phyloP scores from a whole-genome alignment of 2,113 vertebrate species.

The Cettia cetti region DNA sequence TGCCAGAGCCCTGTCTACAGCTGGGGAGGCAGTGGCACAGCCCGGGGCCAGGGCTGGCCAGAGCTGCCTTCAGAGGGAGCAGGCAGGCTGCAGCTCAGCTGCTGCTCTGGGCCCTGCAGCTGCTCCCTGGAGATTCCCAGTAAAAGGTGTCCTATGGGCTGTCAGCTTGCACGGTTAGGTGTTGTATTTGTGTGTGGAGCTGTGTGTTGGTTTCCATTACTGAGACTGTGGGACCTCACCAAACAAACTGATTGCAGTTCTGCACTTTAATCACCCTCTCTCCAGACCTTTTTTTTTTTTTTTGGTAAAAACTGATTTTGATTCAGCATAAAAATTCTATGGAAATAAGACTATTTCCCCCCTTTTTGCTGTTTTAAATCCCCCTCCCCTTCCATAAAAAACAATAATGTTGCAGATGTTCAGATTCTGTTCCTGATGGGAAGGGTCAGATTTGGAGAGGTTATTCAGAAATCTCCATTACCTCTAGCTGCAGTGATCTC shows the following conservation, averaged over 20 bases:
- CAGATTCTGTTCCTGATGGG: background rate
- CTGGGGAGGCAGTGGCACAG: background rate
- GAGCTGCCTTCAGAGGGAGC: background rate
- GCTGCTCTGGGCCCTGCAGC: background rate
- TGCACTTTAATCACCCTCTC: background rate
- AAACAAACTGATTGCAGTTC: background rate
- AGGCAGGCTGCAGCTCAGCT: background rate
- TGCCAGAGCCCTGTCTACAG: background rate
- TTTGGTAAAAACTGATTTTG: background rate
- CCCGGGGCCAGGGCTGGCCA: background rate
- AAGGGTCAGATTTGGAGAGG: background rate
- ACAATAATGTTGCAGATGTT: background rate
- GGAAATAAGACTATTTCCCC: background rate
- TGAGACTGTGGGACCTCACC: background rate
- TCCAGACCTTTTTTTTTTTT: background rate
- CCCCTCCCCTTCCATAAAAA: background rate
- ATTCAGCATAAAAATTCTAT: background rate
- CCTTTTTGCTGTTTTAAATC: background rate
- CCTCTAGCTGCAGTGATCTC: background rate
- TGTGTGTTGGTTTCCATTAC: background rate
- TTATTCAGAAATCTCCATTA: background rate
- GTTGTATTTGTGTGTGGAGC: fast-evolving
- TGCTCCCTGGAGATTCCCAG: background rate
- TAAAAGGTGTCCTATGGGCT: background rate
- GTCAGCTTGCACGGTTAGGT: background rate